Evolutionary conservation across 2,888 invertebrate genomes (phyloP), one percentile per base, ranked within the genome.

Genomic region (Lepidocyrtoides sp.): DNA sequence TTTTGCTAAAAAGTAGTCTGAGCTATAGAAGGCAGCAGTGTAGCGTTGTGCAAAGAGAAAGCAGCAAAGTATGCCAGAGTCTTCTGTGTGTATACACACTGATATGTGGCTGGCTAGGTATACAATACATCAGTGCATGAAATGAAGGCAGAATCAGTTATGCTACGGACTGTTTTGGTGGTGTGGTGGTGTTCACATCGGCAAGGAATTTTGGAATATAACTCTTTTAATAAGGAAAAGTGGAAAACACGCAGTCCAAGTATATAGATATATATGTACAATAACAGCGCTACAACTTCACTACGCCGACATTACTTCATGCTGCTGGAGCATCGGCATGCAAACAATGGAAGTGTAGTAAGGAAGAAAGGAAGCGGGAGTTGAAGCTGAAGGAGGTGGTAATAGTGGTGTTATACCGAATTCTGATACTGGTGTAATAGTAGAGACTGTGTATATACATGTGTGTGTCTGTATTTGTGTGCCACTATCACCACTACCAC

Each of bases 401-500:
- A n/a, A n/a, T 32, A 10, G 5, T 12, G 69, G 69, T 69, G 77
- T 77, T 48, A 77, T 77, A 77, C 51, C 12, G 41, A 72, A 72
- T 75, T 51, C 48, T 75, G 75, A 48, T 75, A 75, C 48, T 75
- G 75, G 26, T 75, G 75, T 75, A 75, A 75, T 51, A 75, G 14
- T 26, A 75, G 75, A n/a, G 29, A 17, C 36, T n/a, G 36, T 14
- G 36, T 36, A 7, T 2, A 36, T 36, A 7, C 7, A 36, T 44
- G 44, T 77, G 60, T 82, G 44, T 29, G 36, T 17, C n/a, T n/a
- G n/a, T n/a, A n/a, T n/a, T n/a, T n/a, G n/a, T 44, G 44, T 77
- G 60, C 44, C 32, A 63, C 77, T 44, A 60, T 48, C 4, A 48
- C 75, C n/a, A 51, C 32, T 12, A 10, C 54, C 29, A 36, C 32